Conservation (phyloP, 2,888 invertebrate genomes). For the Campoplex nolae region DNA sequence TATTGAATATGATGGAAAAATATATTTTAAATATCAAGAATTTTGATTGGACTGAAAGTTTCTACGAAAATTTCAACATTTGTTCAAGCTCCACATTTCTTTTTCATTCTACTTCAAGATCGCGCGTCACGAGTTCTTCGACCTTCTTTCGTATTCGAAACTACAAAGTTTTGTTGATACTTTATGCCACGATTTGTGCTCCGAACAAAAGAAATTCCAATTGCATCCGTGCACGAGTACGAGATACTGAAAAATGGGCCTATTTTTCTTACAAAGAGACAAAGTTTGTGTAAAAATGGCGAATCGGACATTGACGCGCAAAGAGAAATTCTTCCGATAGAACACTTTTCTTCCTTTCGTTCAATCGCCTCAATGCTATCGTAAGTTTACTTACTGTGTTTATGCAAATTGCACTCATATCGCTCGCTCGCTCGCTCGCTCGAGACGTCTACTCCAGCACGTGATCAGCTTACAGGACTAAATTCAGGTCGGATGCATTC, state of each 20-base stretch:
- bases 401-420: not conserved
- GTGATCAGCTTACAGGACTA: constrained; percentile 49
- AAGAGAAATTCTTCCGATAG: constrained; percentile 63
- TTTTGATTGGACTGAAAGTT: no score
- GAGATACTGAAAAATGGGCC: constrained; percentile 42
- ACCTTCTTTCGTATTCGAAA: constrained; percentile 51
- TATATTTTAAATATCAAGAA: no score
- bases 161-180: constrained; percentile 27
- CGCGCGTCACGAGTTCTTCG: constrained; percentile 30
- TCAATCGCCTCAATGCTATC: constrained; percentile 23
- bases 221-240: constrained; percentile 50
- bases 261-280: constrained; percentile 27
- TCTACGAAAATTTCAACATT: constrained; percentile 21
- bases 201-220: constrained; percentile 59
- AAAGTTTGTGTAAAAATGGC: constrained; percentile 47
- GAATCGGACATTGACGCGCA: constrained; percentile 62
- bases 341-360: constrained; percentile 55
- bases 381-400: constrained; percentile 16
- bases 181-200: constrained; percentile 26
- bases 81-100: not conserved
- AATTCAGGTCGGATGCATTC: constrained; percentile 65
- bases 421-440: constrained; percentile 27
- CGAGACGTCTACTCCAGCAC: constrained; percentile 24
- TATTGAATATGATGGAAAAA: no score
- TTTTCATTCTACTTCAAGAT: constrained; percentile 19